Evolutionary conservation across 2,797 vertebrate species (phyloP), one percentile per base, ranked within the genome.

Genomic region (Jordanella pulchra): DNA sequence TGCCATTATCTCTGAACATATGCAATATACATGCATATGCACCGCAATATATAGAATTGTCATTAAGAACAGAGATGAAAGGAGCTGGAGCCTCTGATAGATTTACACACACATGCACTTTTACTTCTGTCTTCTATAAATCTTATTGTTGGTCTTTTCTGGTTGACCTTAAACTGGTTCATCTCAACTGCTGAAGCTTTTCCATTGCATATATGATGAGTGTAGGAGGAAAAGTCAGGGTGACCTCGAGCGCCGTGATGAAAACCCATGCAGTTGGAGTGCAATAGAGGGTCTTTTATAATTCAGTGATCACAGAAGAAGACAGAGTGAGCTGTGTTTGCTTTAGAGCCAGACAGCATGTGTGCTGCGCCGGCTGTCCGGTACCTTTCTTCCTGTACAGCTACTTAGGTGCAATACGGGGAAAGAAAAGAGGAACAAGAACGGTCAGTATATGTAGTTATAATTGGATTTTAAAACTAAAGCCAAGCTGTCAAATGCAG

Each of bases 21-120:
- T 93, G 90, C 91, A 92, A 92, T 90, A 91, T 89, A 91, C 86
- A 92, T 93, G 88, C 86, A 89, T 87, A 91, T 92, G 84, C 85
- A 79, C 80, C 77, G 55, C 81, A 81, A 79, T 89, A 82, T 89
- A 72, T 83, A 78, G 87, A 88, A 91, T 87, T 89, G 86, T 85
- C 76, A 85, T 89, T 91, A 90, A 86, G 86, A 91, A 82, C 84
- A 76, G 78, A 65, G 82, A 84, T 88, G 86, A 92, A 88, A 87
- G 90, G 79, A 75, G 78, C 65, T 53, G 83, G 77, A 74, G 79
- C 82, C 63, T 84, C 79, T 79, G 77, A 78, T 76, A 27, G 64
- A 88, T 89, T 87, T 86, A 87, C 39, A 14, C 12, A 39, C 61
- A 84, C 86, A 86, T 83, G 84, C 86, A 79, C 84, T 85, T 74